Evolutionary conservation across 2,888 invertebrate genomes (phyloP), one percentile per base, ranked within the genome.

Genomic region (Sclerodermus sp.): DNA sequence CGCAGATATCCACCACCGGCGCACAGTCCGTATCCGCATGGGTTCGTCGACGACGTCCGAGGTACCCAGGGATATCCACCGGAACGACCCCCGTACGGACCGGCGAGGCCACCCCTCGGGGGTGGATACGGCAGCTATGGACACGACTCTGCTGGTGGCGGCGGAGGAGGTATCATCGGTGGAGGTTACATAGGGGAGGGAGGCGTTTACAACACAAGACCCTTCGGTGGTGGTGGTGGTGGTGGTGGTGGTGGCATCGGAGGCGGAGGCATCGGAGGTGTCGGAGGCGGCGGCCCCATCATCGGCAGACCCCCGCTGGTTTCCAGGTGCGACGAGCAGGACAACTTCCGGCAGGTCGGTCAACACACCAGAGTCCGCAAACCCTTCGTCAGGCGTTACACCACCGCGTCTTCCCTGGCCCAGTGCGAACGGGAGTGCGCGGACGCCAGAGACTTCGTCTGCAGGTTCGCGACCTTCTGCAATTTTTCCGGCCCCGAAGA

Each of bases 361-460:
- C 81, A 84, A 14, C 83, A 90, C 53, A 89, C 90, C 64, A 84
- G 92, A 51, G 88, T 92, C 79, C 84, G 91, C 46, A 85, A 90
- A 53, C 86, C 89, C 67, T 93, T 86, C 71, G 86, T 93, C 2
- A 82, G 90, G 32, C 83, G 90, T 47, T 86, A 87, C 57, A 83
- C 88, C 16, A 86, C 87, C 6, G 88, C 88, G 1, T 86, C 88
- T 29, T 87, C 89, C 0, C 77, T 93, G 67, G 84, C 86, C 1
- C 88, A 90, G 55, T 94, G 94, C 76, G 91, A 94, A 78, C 82
- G 90, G 53, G 92, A 91, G 72, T 93, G 94, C 75, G 84, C 87
- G 37, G 91, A 91, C 68, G 86, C 87, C 29, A 83, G 89, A 63
- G 91, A 91, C 70, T 93, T 93, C 73, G 83, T 88, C 49, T 94